A percentile compares a stretch with the other conserved stretches of the same genome.
Conservation (phyloP, 1,140 invertebrate species). For the Cardiocondyla obscurior region DNA sequence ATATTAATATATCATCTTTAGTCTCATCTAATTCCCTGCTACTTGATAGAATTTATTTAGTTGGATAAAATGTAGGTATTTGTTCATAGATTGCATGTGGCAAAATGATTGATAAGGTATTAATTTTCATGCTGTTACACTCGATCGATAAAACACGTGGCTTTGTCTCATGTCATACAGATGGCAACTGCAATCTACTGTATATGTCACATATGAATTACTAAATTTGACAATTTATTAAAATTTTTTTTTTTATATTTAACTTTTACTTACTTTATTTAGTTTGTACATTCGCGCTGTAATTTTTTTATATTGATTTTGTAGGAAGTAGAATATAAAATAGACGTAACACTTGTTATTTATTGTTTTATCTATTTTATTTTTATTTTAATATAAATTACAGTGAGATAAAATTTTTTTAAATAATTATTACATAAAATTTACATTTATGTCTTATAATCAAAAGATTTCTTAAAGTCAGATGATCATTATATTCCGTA, state of each 20-base stretch:
- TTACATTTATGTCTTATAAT: neutral
- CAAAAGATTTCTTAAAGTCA: neutral
- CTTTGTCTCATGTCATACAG: conserved; percentile 7
- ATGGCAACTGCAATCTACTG: conserved; percentile 24
- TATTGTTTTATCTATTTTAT: neutral
- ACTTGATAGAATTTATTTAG: neutral
- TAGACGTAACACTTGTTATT: neutral
- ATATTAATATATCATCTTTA: neutral
- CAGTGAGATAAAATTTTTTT: neutral
- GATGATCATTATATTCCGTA: neutral
- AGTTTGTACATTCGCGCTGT: neutral
- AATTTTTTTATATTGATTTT: neutral
- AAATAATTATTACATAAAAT: neutral
- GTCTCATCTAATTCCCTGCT: neutral
- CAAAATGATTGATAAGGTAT: neutral
- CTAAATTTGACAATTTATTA: neutral
- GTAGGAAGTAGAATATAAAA: neutral
- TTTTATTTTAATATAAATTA: conserved; percentile 1
- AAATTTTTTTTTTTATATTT: neutral
- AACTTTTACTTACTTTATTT: conserved; percentile 1
- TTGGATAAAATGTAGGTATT: neutral
- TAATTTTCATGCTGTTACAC: neutral
- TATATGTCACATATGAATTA: neutral
- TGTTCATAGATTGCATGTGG: neutral
- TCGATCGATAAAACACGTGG: conserved; percentile 8